A percentile compares a stretch with the other conserved stretches of the same genome.
Conservation (phyloP, 2,797 vertebrate species). For the Rhinogobio ventralis region DNA sequence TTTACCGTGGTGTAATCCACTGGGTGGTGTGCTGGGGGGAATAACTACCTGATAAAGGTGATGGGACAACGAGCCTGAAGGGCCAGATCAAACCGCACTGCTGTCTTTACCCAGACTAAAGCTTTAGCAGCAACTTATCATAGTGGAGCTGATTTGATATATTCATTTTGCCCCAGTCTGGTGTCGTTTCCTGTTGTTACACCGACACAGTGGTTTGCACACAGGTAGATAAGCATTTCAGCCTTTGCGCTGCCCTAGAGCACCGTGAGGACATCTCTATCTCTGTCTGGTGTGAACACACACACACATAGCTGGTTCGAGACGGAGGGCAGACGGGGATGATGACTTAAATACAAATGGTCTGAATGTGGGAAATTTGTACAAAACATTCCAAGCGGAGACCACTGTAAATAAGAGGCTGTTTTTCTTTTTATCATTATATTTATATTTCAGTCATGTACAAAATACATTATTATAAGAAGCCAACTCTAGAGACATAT, state of each 20-base stretch:
- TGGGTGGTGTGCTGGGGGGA: constrained; percentile 30
- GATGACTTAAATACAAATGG: neutral
- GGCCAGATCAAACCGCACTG: constrained; percentile 57
- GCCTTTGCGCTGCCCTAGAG: constrained; percentile 60
- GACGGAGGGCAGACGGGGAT: neutral
- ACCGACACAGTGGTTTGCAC: constrained; percentile 52
- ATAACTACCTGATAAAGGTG: constrained; percentile 57
- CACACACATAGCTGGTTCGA: constrained; percentile 17
- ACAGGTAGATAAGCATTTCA: constrained; percentile 71
- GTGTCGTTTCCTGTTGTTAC: constrained; percentile 30
- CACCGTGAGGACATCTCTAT: constrained; percentile 45
- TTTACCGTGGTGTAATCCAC: constrained; percentile 59
- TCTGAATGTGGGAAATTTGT: constrained; percentile 8
- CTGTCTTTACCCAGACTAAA: constrained; percentile 23
- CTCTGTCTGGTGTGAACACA: constrained; percentile 15
- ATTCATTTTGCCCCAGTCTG: constrained; percentile 59
- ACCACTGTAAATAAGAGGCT: neutral
- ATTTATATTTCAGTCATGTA: constrained; percentile 29
- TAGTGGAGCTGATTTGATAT: constrained; percentile 63
- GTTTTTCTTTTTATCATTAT: constrained; percentile 13
- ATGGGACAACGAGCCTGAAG: constrained; percentile 44
- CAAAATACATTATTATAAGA: constrained; percentile 29
- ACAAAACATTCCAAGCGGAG: neutral
- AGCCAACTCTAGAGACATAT: constrained; percentile 53
- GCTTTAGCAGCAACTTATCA: constrained; percentile 66